These are phyloP conservation scores for Trematomus bernacchii DNA, from an alignment of 2,797 vertebrate genomes.

Conservation along the genomic window DNA sequence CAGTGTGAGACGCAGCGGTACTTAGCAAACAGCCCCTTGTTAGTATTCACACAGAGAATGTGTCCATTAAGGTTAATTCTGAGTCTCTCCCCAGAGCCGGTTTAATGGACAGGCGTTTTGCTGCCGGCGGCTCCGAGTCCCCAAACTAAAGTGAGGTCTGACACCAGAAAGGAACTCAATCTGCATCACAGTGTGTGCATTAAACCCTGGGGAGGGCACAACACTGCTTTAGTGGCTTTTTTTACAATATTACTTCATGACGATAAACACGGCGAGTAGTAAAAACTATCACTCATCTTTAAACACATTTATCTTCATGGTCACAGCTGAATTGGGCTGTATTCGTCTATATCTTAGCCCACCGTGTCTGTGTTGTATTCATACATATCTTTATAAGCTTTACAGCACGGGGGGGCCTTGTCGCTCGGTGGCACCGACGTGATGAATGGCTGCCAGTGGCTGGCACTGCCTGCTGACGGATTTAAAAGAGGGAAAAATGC, in stretches of 20 bases:
- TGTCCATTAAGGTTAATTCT: conserved; percentile 71
- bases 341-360: conserved; percentile 62
- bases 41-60: conserved; percentile 56
- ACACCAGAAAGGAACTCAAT: conserved; percentile 41
- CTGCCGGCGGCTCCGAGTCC: conserved; percentile 31
- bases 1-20: conserved; percentile 20
- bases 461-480: conserved; percentile 68
- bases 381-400: conserved; percentile 69
- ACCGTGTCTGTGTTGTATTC: conserved; percentile 58
- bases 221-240: conserved; percentile 14
- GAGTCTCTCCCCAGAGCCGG: conserved; percentile 51
- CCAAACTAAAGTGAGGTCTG: conserved; percentile 30
- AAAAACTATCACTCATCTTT: conserved; percentile 68
- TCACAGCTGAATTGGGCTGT: conserved; percentile 52
- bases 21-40: conserved; percentile 57
- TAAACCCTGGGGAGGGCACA: conserved; percentile 18
- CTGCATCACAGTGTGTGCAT: conserved; percentile 41
- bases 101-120: conserved; percentile 61
- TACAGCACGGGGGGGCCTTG: conserved; percentile 43
- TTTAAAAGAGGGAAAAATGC: conserved; percentile 58
- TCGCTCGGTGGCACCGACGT: conserved; percentile 55
- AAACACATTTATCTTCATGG: conserved; percentile 58
- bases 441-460: conserved; percentile 74
- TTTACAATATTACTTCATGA: conserved; percentile 40
- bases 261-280: conserved; percentile 46